Evolutionary conservation across 2,888 invertebrate genomes (phyloP).

Genomic region (Brenthis ino): DNA sequence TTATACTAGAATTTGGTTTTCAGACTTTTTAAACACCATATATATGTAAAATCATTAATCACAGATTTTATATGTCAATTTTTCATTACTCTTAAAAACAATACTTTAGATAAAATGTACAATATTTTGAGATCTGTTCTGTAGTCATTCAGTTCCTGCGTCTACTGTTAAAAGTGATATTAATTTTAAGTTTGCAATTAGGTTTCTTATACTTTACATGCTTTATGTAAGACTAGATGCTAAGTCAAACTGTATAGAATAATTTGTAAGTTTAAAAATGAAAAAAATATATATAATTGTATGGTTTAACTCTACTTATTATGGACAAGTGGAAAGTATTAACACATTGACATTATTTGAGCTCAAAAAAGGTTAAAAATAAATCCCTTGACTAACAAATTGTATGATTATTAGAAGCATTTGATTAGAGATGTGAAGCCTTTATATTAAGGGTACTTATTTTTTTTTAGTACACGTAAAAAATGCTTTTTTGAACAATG

Average conservation of each 20-base stretch:
- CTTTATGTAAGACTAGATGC: constrained; percentile 28
- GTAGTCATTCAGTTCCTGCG: constrained; percentile 67
- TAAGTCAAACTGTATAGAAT: constrained; percentile 32
- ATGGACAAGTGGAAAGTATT: constrained; percentile 13
- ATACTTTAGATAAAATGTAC: constrained; percentile 28
- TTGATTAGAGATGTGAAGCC: neutral
- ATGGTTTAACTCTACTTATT: neutral
- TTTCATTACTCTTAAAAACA: constrained; percentile 3
- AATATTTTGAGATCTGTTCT: constrained; percentile 52
- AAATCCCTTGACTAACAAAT: neutral
- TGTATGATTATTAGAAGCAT: constrained; percentile 4
- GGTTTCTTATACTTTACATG: constrained; percentile 42
- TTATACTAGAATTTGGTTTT: neutral
- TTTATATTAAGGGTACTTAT: neutral
- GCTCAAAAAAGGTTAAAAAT: constrained; percentile 8
- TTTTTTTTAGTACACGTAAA: neutral
- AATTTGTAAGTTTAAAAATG: constrained; percentile 23
- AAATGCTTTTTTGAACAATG: constrained; percentile 6
- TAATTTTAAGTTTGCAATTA: constrained; percentile 66
- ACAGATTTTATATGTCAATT: neutral
- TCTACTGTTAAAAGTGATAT: constrained; percentile 75
- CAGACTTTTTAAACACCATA: neutral
- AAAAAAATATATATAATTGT: constrained; percentile 4
- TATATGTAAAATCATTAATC: constrained; percentile 5
- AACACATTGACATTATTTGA: constrained; percentile 20